Conservation (phyloP, 2,888 invertebrate genomes). For the Tinea pellionella region DNA sequence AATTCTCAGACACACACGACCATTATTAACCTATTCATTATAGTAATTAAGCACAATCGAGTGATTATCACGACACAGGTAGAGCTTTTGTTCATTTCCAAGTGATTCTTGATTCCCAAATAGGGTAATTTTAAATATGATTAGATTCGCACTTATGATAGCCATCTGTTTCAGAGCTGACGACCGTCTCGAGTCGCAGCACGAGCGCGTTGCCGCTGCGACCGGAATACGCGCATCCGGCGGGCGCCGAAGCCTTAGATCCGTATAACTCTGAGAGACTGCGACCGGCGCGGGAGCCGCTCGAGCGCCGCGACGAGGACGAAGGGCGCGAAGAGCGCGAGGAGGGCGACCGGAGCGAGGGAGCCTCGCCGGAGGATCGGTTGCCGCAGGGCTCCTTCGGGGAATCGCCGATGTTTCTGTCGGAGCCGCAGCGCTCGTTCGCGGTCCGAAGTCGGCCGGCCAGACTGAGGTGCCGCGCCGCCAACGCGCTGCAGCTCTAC, state of each 20-base stretch:
- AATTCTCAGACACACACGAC: no score
- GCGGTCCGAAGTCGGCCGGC: slow-evolving; percentile 94
- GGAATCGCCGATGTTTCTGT: slow-evolving; percentile 85
- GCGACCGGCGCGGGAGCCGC: slow-evolving; percentile 39
- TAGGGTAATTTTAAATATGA: no score
- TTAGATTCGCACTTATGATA: no score
- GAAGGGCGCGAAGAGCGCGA: slow-evolving; percentile 89
- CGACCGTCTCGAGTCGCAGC: slow-evolving; percentile 19
- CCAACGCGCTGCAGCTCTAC: slow-evolving; percentile 87
- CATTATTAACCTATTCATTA: no score
- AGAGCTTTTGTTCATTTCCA: no score
- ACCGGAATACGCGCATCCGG: slow-evolving; percentile 61
- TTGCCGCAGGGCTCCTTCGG: slow-evolving; percentile 70
- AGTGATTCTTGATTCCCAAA: no score
- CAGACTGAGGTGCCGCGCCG: slow-evolving; percentile 84
- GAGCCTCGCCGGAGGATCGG: slow-evolving; percentile 33
- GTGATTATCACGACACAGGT: no score
- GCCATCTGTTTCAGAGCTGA: no score
- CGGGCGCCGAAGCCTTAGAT: slow-evolving; percentile 56
- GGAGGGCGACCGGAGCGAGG: slow-evolving; percentile 70
- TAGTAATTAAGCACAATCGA: no score
- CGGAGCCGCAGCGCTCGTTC: slow-evolving; percentile 89
- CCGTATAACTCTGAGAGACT: slow-evolving; percentile 59
- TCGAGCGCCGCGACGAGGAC: slow-evolving; percentile 72
- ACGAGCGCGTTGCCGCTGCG: slow-evolving; percentile 38